A percentile compares a stretch with the other conserved stretches of the same genome.
These are phyloP conservation scores for Laodelphax striatellus DNA, from an alignment of 1,140 invertebrate species.

Conservation along the genomic window DNA sequence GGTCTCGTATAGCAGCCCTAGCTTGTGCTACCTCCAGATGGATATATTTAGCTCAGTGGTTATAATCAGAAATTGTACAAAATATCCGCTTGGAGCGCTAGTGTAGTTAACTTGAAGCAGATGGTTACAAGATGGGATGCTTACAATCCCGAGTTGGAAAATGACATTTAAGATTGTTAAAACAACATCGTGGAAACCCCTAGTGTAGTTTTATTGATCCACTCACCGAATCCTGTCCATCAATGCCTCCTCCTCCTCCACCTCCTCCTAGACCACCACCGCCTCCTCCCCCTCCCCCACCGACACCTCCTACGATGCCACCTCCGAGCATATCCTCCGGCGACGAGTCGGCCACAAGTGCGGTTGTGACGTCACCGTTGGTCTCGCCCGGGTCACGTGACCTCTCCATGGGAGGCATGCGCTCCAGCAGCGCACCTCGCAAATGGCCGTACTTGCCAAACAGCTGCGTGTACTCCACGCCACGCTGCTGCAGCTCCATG, in stretches of 20 bases:
- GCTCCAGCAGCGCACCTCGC: slow-evolving; percentile 74
- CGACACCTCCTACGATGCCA: not conserved
- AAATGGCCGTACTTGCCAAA: slow-evolving; percentile 80
- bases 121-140: no score
- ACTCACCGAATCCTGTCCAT: slow-evolving; percentile 39
- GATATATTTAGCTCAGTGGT: no score
- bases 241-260: not conserved
- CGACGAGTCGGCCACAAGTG: not conserved
- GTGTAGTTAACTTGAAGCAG: no score
- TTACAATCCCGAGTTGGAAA: no score
- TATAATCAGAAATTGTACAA: no score
- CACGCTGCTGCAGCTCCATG: slow-evolving; percentile 92
- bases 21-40: no score
- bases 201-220: no score
- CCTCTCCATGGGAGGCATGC: slow-evolving; percentile 90
- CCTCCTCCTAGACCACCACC: not conserved
- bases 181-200: no score
- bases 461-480: slow-evolving; percentile 87
- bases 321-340: not conserved
- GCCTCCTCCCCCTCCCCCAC: slow-evolving; percentile 7
- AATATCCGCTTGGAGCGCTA: no score
- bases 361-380: slow-evolving; percentile 31
- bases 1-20: no score
- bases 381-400: slow-evolving; percentile 19
- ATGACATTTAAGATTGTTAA: no score